phyloP scores from a whole-genome alignment of 37 sponge, comb jelly and placozoan genomes.

The Cliona cf. orientalis region DNA sequence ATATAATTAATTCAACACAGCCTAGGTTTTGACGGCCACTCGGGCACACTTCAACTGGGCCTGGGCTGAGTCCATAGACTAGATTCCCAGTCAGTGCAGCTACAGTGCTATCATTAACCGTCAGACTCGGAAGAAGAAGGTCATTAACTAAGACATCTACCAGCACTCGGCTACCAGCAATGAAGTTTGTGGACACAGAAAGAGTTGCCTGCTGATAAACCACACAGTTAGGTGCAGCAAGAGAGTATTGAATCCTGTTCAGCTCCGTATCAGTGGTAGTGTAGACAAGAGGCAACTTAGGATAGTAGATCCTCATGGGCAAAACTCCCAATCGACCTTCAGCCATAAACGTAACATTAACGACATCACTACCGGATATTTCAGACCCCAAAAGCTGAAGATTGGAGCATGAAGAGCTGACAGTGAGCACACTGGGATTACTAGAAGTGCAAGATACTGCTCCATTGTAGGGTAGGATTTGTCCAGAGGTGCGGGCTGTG shows the following conservation, averaged over 20 bases:
- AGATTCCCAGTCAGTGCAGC: neutral
- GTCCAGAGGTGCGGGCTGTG: constrained; percentile 31
- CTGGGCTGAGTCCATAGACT: constrained; percentile 15
- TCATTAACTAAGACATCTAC: constrained; percentile 42
- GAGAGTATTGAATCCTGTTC: constrained; percentile 38
- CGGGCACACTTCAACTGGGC: constrained; percentile 11
- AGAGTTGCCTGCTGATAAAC: constrained; percentile 46
- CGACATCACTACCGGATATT: constrained; percentile 7
- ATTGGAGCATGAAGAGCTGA: constrained; percentile 3
- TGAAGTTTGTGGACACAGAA: constrained; percentile 43
- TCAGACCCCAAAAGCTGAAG: constrained; percentile 29
- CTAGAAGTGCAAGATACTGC: constrained; percentile 10
- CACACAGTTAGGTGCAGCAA: neutral
- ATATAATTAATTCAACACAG: constrained; percentile 23
- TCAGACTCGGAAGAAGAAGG: constrained; percentile 2
- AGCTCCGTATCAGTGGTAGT: constrained; percentile 27
- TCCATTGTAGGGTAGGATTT: neutral
- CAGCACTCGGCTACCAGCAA: constrained; percentile 3
- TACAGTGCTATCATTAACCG: neutral
- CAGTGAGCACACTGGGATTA: neutral
- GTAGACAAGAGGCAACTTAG: constrained; percentile 7
- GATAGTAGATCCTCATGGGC: constrained; percentile 61
- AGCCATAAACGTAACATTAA: constrained; percentile 9
- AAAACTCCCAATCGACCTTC: constrained; percentile 1
- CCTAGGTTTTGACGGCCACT: neutral